Evolutionary conservation across 2,888 invertebrate species (phyloP).

Genomic region (Vanessa cardui): DNA sequence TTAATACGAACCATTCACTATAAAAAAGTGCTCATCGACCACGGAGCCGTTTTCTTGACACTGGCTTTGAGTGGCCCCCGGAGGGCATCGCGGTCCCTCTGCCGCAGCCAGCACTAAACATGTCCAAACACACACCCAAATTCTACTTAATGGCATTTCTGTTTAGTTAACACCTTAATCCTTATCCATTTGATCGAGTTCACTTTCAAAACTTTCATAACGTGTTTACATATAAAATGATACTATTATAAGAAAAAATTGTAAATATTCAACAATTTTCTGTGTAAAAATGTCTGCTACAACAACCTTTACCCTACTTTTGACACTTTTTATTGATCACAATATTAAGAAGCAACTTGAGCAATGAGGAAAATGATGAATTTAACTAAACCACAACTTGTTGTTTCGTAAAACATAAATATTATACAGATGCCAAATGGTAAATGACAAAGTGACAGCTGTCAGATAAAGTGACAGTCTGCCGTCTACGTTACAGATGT

Average conservation of each 20-base stretch:
- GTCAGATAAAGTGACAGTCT: conserved; percentile 2
- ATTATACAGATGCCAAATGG: too few species aligned
- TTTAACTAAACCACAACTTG: conserved; percentile 2
- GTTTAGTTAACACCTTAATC: not conserved
- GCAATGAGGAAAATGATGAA: conserved; percentile 1
- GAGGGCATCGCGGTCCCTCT: conserved; percentile 36
- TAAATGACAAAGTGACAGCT: not conserved
- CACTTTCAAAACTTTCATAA: not conserved
- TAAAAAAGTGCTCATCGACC: conserved; percentile 36
- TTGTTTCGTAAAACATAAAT: not conserved
- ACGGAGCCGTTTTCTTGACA: conserved; percentile 31
- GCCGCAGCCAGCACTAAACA: not conserved
- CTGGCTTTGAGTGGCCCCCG: conserved; percentile 34
- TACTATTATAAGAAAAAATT: not conserved
- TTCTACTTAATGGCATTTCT: conserved; percentile 1
- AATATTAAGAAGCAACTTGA: not conserved
- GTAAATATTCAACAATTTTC: not conserved
- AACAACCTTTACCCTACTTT: not conserved
- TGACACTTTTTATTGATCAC: not conserved
- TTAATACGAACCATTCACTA: conserved; percentile 33
- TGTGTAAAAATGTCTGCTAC: not conserved
- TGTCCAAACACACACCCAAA: conserved; percentile 16
- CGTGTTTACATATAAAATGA: not conserved
- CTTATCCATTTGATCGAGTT: not conserved
- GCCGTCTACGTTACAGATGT: not conserved